Conservation (phyloP, 2,113 vertebrate genomes). For the Lutjanus erythropterus region DNA sequence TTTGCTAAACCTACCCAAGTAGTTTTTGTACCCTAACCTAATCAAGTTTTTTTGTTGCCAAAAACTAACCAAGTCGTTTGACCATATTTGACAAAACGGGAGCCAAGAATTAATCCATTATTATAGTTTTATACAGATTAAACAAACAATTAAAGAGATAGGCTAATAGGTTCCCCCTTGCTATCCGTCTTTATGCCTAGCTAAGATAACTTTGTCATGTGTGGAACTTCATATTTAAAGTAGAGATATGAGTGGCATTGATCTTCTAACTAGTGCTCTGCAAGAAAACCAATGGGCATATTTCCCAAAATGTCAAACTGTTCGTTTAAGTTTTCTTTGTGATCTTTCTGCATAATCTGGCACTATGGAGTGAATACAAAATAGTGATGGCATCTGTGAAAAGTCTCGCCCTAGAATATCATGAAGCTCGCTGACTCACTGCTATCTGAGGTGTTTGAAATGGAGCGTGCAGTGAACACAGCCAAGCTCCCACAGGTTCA, state of each 20-base stretch:
- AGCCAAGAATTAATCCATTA: no score
- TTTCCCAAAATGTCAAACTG: not conserved
- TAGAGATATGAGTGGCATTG: not conserved
- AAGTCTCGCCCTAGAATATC: slow-evolving; percentile 20
- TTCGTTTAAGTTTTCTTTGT: not conserved
- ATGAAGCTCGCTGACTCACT: slow-evolving; percentile 32
- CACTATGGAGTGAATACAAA: not conserved
- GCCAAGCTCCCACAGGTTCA: slow-evolving; percentile 65
- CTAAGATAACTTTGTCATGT: not conserved
- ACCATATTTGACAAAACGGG: no score
- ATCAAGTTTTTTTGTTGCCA: no score
- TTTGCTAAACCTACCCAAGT: no score
- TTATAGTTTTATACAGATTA: not conserved
- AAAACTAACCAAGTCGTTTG: no score
- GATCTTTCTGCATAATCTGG: not conserved
- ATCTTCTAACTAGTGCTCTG: not conserved
- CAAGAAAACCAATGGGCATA: not conserved
- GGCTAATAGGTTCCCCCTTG: not conserved
- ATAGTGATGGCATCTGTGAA: slow-evolving; percentile 3
- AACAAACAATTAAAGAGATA: no score
- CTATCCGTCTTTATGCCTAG: not conserved
- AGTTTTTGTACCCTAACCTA: no score
- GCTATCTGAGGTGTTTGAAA: slow-evolving; percentile 58
- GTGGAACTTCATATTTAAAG: not conserved
- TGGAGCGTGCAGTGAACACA: slow-evolving; percentile 43